A percentile compares a stretch with the other conserved stretches of the same genome.
Conservation (phyloP, 1,140 invertebrate species). For the Thaumatotibia leucotreta region DNA sequence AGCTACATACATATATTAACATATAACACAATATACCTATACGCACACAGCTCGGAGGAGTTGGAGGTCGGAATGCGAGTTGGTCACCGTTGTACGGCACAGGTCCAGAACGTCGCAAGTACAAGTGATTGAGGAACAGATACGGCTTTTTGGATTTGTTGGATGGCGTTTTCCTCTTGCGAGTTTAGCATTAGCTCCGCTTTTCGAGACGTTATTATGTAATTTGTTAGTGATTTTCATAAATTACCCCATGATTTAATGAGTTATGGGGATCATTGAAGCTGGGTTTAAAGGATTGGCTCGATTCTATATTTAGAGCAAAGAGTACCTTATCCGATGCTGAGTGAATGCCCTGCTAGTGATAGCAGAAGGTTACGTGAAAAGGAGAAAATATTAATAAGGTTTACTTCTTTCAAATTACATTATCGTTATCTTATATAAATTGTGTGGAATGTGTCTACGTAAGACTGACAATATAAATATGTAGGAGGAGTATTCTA, state of each 20-base stretch:
- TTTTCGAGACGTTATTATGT: neutral
- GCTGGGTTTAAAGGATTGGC: no score
- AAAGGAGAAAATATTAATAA: no score
- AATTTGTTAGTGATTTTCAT: neutral
- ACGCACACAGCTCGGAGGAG: neutral
- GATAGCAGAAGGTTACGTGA: no score
- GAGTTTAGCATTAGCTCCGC: neutral
- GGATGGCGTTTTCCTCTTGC: neutral
- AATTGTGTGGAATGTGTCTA: no score
- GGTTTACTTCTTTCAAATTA: no score
- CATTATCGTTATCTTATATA: no score
- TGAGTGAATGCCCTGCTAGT: no score
- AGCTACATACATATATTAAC: slow-evolving; percentile 7
- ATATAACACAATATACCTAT: neutral
- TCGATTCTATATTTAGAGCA: no score
- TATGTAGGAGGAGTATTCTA: no score
- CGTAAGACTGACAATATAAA: no score
- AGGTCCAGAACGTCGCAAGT: neutral
- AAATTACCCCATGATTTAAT: neutral
- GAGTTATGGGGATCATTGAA: no score
- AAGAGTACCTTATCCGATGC: no score
- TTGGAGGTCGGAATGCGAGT: neutral
- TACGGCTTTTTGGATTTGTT: neutral
- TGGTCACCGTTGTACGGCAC: neutral
- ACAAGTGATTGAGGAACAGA: neutral